Conservation (phyloP, 2,113 vertebrate genomes). For the Hirundichthys speculiger region DNA sequence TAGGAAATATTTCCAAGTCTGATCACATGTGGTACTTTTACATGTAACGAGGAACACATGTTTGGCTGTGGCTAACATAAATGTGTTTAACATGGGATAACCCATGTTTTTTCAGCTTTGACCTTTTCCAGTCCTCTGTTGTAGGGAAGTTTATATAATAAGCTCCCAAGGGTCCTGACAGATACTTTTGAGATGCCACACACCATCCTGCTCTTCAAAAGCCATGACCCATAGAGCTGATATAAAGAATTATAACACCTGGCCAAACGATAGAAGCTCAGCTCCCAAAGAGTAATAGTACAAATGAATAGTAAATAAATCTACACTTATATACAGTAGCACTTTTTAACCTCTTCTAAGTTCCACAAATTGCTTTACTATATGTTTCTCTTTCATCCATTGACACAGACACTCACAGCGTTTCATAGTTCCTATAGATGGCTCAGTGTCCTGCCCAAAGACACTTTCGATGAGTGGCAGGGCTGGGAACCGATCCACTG, state of each 20-base stretch:
- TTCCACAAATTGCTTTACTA: too few species aligned
- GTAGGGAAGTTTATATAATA: slow-evolving; percentile 29
- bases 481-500: too few species aligned
- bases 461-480: too few species aligned
- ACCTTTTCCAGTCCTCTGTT: slow-evolving; percentile 38
- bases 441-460: too few species aligned
- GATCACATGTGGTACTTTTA: slow-evolving; percentile 34
- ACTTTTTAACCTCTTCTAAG: too few species aligned
- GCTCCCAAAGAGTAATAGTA: not conserved
- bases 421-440: too few species aligned
- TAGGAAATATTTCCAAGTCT: slow-evolving; percentile 28
- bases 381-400: too few species aligned
- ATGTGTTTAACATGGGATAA: slow-evolving; percentile 33
- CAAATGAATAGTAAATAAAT: too few species aligned
- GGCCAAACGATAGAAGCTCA: slow-evolving; percentile 52
- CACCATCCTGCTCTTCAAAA: slow-evolving; percentile 15
- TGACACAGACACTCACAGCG: too few species aligned
- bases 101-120: slow-evolving; percentile 40
- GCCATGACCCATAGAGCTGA: slow-evolving; percentile 30
- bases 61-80: slow-evolving; percentile 45
- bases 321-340: too few species aligned
- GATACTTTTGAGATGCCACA: slow-evolving; percentile 21
- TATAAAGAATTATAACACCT: slow-evolving; percentile 40
- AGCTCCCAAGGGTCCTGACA: slow-evolving; percentile 9
- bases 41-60: slow-evolving; percentile 62